Base-by-base conservation (phyloP, 2,113 vertebrate species). In the Ageneiosus marmoratus region DNA sequence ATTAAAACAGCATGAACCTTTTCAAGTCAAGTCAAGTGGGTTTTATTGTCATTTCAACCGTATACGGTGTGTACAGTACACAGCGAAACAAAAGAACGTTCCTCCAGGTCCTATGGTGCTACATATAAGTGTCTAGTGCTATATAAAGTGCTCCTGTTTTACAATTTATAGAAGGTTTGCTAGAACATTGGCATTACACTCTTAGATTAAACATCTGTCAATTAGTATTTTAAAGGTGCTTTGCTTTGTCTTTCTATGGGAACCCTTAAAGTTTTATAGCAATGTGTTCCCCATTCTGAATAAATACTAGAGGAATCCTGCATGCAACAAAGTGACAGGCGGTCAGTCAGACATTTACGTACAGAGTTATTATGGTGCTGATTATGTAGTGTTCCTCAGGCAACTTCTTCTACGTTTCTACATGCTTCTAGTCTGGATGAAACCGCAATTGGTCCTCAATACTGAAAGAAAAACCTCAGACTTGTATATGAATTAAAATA, bases 1-100 rank as follows among this genome's bases (percentile, higher is more conserved):
- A 79, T 75, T 85, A 70, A 80, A 67, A 78, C 41, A 74, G 77
- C 34, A 63, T 62, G 7, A 70, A 79, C 34, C 34, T 27, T 77
- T 60, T 44, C n/a, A n/a, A n/a, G n/a, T n/a, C n/a, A n/a, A n/a
- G n/a, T n/a, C n/a, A n/a, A n/a, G n/a, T n/a, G n/a, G n/a, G n/a
- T n/a, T n/a, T n/a, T n/a, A n/a, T n/a, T n/a, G n/a, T n/a, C n/a
- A n/a, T n/a, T n/a, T n/a, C n/a, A n/a, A n/a, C n/a, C n/a, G n/a
- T n/a, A n/a, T n/a, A n/a, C n/a, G n/a, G n/a, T n/a, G n/a, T n/a
- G n/a, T n/a, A n/a, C n/a, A n/a, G n/a, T n/a, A n/a, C n/a, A n/a
- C n/a, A n/a, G n/a, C n/a, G n/a, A n/a, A n/a, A n/a, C n/a, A n/a
- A n/a, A n/a, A n/a, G n/a, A n/a, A n/a, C n/a, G n/a, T n/a, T n/a